Base-by-base conservation (phyloP, 2,797 vertebrate species). In the Peromyscus nudipes region DNA sequence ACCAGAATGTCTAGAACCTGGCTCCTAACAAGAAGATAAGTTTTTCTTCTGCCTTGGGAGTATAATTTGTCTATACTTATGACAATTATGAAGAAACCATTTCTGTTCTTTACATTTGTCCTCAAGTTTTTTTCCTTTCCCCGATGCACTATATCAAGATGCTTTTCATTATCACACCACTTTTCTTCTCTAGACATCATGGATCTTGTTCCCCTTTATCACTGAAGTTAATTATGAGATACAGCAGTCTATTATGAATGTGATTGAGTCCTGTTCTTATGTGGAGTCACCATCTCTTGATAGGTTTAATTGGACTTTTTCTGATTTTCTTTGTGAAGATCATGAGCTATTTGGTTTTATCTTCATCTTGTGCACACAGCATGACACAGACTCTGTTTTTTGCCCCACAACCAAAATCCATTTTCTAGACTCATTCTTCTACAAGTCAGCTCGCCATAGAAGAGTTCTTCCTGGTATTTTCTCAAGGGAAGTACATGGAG, bases 141-240 rank as follows among this genome's bases (percentile, higher is more conserved):
- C 40, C 23, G 17, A 21, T 34, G 40, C 29, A 65, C 40, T 34
- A 31, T 34, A 13, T 21, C 16, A 65, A 65, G 40, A 65, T 23
- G 40, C 4, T 34, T 34, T 11, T 34, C 17, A 34, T 21, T 16
- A 46, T 1, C 40, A 84, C 0, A 3, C 17, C 60, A 21, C 0
- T 46, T 46, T 19, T 46, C 16, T 31, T 46, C 82, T 65, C 21
- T 31, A 31, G 82, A 46, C 5, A 65, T 34, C 29, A 46, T 34
- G 29, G 16, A 23, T 21, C 17, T 6, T 19, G 25, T 64, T 64
- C 0, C 2, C 14, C 16, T 65, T 65, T 49, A 46, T 23, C 40
- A 49, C 12, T 19, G 60, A 0, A 21, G 3, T 49, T 40, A 3
- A 19, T 34, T 46, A 6, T 46, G 62, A 64, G 31, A 31, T 2